Evolutionary conservation across 2,797 vertebrate species (phyloP), one percentile per base, ranked within the genome.

Genomic region (Galaxias olidus): DNA sequence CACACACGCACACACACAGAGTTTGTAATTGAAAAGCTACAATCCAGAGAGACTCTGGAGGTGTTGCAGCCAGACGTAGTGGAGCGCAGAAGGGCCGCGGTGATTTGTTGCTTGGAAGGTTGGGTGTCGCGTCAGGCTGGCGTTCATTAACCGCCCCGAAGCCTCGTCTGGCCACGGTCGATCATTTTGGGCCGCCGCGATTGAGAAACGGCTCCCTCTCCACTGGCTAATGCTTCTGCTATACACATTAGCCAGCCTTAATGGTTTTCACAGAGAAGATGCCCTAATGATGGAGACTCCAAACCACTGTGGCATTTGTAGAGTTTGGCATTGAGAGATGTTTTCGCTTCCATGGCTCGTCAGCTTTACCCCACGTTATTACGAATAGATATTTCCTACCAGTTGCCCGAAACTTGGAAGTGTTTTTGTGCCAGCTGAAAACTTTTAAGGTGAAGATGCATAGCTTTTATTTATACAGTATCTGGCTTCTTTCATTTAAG

Each of bases 181-280:
- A 77, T 84, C 71, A 76, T 71, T 74, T 55, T 48, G 19, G 47
- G 58, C 51, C 57, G 54, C 46, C 12, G 10, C 71, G 78, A 82
- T 80, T 71, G 68, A 84, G 73, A 72, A 68, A 60, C 59, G 59
- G 66, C 59, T 74, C 67, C 68, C 53, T 45, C 53, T 70, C 68
- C 65, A 73, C 70, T 66, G 61, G 74, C 76, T 84, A 79, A 84
- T 78, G 83, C 76, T 55, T 77, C 73, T 78, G 77, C 77, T 78
- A 77, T 84, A 82, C 76, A 77, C 77, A 86, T 89, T 79, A 84
- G 75, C 63, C 75, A 50, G 71, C 59, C 68, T 80, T 81, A 86
- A 88, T 84, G 79, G 72, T 77, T 84, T 84, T 71, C 75, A 75
- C 75, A 54, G 68, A 76, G 74, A 73, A 57, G 65, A 69, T 15